Evolutionary conservation across 2,888 invertebrate species (phyloP).

Genomic region (Rhorus exstirpatorius): DNA sequence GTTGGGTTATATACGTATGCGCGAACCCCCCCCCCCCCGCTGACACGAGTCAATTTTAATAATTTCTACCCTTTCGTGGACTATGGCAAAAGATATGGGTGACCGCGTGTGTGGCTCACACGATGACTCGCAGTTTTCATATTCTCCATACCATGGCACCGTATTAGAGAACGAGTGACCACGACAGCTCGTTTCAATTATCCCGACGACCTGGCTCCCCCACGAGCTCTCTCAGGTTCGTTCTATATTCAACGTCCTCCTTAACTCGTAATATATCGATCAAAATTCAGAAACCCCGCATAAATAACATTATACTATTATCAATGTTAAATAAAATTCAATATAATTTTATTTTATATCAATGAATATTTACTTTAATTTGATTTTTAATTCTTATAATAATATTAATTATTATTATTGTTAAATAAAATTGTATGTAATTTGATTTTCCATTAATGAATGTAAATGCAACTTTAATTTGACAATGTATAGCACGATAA

Average conservation of each 20-base stretch:
- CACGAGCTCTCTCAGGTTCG: slow-evolving; percentile 67
- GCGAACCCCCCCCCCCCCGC: too few species aligned
- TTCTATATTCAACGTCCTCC: slow-evolving; percentile 47
- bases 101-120: slow-evolving; percentile 61
- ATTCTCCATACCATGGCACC: slow-evolving; percentile 61
- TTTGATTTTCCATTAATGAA: too few species aligned
- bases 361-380: too few species aligned
- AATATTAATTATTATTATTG: too few species aligned
- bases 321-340: too few species aligned
- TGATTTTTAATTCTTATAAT: too few species aligned
- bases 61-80: slow-evolving; percentile 71
- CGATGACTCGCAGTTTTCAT: slow-evolving; percentile 80
- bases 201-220: slow-evolving; percentile 73
- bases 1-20: slow-evolving; percentile 44
- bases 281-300: slow-evolving; percentile 48
- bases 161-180: slow-evolving; percentile 39
- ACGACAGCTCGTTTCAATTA: slow-evolving; percentile 78
- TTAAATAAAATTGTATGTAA: too few species aligned
- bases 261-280: slow-evolving; percentile 66
- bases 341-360: too few species aligned
- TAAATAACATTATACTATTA: too few species aligned
- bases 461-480: too few species aligned
- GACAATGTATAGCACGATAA: slow-evolving; percentile 1
- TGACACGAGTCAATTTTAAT: slow-evolving; percentile 80
- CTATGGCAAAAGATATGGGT: slow-evolving; percentile 46